phyloP scores from a whole-genome alignment of 1,140 invertebrate species.

The Conus ventricosus region DNA sequence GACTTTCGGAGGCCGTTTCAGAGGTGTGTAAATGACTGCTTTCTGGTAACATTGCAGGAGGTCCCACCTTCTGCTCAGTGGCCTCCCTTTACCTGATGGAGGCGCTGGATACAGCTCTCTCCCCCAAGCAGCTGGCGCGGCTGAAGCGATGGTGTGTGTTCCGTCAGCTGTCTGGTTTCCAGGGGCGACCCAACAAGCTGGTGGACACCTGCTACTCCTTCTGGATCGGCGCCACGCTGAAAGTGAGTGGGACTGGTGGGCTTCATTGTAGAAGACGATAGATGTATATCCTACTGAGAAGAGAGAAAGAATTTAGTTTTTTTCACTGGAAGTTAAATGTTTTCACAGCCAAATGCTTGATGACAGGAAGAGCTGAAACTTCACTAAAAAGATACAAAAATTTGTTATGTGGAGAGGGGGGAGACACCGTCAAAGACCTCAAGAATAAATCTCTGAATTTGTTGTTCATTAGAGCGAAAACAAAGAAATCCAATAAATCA shows the following conservation, averaged over 20 bases:
- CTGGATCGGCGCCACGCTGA: slow-evolving; percentile 96
- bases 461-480: too few relatives aligned
- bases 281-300: too few relatives aligned
- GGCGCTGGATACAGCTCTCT: slow-evolving; percentile 69
- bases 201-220: slow-evolving; percentile 99
- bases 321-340: background rate
- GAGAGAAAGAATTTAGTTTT: background rate
- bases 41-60: slow-evolving; percentile 73
- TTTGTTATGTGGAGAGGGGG: too few relatives aligned
- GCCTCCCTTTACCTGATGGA: slow-evolving; percentile 90
- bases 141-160: slow-evolving; percentile 74
- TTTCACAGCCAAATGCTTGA: background rate
- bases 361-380: background rate
- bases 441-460: too few relatives aligned
- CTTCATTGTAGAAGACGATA: too few relatives aligned
- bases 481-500: too few relatives aligned
- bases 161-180: slow-evolving; percentile 84
- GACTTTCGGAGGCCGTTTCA: too few relatives aligned
- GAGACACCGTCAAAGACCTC: too few relatives aligned
- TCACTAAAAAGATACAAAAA: too few relatives aligned
- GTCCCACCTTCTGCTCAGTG: slow-evolving; percentile 95
- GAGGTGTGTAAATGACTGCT: too few relatives aligned
- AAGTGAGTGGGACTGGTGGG: slow-evolving; percentile 74
- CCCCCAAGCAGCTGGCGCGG: slow-evolving; percentile 63
- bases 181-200: slow-evolving; percentile 96